Base-by-base conservation (phyloP, 2,888 invertebrate genomes). In the Ophonus ardosiacus region DNA sequence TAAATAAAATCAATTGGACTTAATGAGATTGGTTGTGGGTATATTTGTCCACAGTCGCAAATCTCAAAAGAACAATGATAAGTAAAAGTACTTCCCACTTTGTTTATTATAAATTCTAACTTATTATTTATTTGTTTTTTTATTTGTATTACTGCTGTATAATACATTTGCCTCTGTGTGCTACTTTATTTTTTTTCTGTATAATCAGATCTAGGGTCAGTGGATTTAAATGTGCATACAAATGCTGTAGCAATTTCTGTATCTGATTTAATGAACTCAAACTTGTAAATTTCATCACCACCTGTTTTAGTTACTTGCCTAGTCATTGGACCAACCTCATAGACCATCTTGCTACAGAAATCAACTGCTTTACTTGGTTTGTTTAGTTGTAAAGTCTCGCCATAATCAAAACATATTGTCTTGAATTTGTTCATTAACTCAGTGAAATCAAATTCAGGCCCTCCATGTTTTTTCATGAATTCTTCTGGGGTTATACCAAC, bases 271-370 rank as follows among this genome's bases (percentile, higher is more conserved):
- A 71, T 71, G n/a, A 71, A 71, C 15, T 7, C 24, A 71, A 71
- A 71, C n/a, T 71, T 71, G 31, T 71, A 71, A 5, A 71, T 15
- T 38, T 71, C 74, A 71, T 71, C 74, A 6, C 74, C 74, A 8
- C 74, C 74, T 8, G 74, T 8, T 71, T 31, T 71, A 31, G 74
- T 71, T 2, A 71, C 74, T 71, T 71, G 5, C n/a, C 74, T 71
- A n/a, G 74, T 71, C 74, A 71, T 8, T 40, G 74, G 74, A 7
- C 38, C 74, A 21, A 71, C 74, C 10, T 31, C 74, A 71, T 71
- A 71, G 3, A 71, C 5, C 74, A 71, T 71, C n/a, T 71, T 71
- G 31, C 38, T 71, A 4, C 31, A 21, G n/a, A 71, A 71, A 2
- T 71, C 74, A 7, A 31, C 74, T 10, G 74, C 74, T 31, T 31